phyloP scores from a whole-genome alignment of 2,797 vertebrate genomes.

The Morelia viridis region DNA sequence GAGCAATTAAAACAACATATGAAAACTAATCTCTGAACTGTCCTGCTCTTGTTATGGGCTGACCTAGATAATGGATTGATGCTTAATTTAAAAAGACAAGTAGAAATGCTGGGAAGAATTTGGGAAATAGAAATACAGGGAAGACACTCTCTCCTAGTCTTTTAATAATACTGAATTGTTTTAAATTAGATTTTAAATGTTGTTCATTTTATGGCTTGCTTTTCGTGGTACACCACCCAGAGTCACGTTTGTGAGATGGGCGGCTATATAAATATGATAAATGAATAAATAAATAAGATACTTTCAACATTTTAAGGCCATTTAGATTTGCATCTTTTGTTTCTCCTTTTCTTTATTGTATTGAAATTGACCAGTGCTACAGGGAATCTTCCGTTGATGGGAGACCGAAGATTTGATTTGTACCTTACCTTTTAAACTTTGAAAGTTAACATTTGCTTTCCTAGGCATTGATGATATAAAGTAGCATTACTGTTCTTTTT shows the following conservation, averaged over 20 bases:
- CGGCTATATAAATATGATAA: background rate
- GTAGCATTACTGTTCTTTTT: background rate
- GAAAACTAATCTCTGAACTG: background rate
- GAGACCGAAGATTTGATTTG: background rate
- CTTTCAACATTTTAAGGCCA: background rate
- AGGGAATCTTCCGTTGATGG: background rate
- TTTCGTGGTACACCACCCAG: background rate
- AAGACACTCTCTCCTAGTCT: background rate
- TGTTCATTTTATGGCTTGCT: background rate
- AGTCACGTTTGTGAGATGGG: background rate
- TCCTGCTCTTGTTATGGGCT: background rate
- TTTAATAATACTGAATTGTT: background rate
- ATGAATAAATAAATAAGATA: background rate
- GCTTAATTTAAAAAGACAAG: background rate
- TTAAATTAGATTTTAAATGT: background rate
- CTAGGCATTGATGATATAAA: background rate
- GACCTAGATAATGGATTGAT: background rate
- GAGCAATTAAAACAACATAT: background rate
- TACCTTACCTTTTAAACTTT: background rate
- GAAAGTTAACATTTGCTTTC: background rate
- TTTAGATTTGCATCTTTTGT: background rate
- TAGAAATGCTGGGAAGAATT: background rate
- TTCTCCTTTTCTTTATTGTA: background rate
- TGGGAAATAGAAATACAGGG: background rate
- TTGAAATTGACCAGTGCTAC: background rate